Conservation (phyloP, 1,140 invertebrate genomes). For the Coptotermes formosanus region DNA sequence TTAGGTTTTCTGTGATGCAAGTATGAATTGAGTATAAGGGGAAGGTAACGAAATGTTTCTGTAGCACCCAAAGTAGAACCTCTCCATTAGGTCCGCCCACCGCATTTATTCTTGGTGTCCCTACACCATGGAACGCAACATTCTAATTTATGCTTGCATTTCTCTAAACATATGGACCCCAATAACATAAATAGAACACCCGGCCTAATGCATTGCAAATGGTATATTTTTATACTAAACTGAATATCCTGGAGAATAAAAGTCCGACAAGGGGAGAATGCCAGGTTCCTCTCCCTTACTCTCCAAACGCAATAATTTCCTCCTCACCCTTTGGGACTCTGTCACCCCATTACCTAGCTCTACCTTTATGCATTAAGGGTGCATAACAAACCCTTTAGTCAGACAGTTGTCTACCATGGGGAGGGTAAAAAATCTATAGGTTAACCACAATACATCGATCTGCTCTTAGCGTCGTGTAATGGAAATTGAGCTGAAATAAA, state of each 20-base stretch:
- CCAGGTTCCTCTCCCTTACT: not conserved
- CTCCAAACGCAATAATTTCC: conserved; percentile 29
- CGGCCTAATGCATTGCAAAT: not conserved
- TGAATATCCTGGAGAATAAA: not conserved
- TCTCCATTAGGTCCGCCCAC: too few relatives aligned
- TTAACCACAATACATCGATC: conserved; percentile 11
- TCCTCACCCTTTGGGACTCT: conserved; percentile 7
- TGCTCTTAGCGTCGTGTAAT: not conserved
- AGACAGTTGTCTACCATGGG: conserved; percentile 28
- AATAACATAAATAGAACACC: too few relatives aligned
- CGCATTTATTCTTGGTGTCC: too few relatives aligned
- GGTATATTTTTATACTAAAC: not conserved
- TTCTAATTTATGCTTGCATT: too few relatives aligned
- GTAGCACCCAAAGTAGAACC: too few relatives aligned
- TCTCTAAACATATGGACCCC: too few relatives aligned
- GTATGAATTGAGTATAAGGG: too few relatives aligned
- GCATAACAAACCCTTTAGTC: conserved; percentile 33
- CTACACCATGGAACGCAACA: too few relatives aligned
- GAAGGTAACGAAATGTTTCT: too few relatives aligned
- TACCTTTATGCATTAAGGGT: conserved; percentile 32
- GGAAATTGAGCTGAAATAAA: not conserved
- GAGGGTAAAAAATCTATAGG: conserved; percentile 4
- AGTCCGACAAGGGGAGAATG: not conserved
- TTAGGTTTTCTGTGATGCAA: too few relatives aligned
- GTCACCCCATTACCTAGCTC: conserved; percentile 27